A percentile compares a stretch with the other conserved stretches of the same genome.
Conservation (phyloP, 2,888 invertebrate genomes). For the Ophion ventricosus region DNA sequence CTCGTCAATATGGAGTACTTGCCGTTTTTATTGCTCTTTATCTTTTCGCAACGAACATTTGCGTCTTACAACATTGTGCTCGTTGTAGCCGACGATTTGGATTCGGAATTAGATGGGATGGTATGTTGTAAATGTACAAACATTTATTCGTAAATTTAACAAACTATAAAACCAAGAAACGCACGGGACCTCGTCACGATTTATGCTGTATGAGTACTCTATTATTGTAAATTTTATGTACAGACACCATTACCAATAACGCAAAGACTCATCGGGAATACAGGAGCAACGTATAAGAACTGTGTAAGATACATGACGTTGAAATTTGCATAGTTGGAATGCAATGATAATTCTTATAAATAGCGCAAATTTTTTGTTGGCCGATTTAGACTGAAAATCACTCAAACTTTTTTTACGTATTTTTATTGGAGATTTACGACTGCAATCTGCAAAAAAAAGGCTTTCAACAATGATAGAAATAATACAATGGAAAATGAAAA, state of each 20-base stretch:
- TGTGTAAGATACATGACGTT: too few species aligned
- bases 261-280: conserved; percentile 85
- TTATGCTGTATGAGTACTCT: neutral
- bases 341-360: too few species aligned
- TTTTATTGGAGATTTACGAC: too few species aligned
- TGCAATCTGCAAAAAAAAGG: too few species aligned
- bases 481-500: too few species aligned
- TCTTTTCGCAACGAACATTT: conserved; percentile 7
- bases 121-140: conserved; percentile 83
- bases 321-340: too few species aligned
- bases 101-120: conserved; percentile 90
- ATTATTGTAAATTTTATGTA: conserved; percentile 77
- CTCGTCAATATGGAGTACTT: conserved; percentile 31
- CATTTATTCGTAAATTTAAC: too few species aligned
- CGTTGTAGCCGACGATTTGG: conserved; percentile 94
- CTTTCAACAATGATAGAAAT: too few species aligned
- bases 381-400: too few species aligned
- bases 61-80: conserved; percentile 88
- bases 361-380: too few species aligned
- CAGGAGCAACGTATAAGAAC: conserved; percentile 89
- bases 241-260: conserved; percentile 89
- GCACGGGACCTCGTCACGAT: neutral
- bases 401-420: too few species aligned
- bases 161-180: too few species aligned
- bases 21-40: conserved; percentile 18